Evolutionary conservation across 92 coral and sea anemone species (phyloP), one percentile per base, ranked within the genome.

Genomic region (Zoanthus sansibaricus): DNA sequence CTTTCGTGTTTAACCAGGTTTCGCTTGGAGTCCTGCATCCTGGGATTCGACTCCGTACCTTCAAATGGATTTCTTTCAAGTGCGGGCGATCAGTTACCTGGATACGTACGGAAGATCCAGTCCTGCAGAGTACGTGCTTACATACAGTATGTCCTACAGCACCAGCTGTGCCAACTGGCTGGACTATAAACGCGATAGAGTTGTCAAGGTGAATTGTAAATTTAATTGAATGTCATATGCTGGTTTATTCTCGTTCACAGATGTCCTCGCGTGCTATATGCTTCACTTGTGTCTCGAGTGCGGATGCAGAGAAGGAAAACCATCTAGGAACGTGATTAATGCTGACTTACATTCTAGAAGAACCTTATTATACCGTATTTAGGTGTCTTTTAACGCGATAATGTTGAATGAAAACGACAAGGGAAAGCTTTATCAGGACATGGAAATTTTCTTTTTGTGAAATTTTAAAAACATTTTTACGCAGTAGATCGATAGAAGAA

Each of bases 141-240:
- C 96, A 4, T 96, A 91, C 87, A 69, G 90, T 20, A 21, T 96
- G 55, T 87, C 89, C 16, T 83, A 91, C 89, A 93, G 96, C 74
- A 92, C 90, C 20, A 86, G 90, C 74, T 86, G 92, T 13, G 91
- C 92, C 16, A 88, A 72, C 45, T 96, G 95, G 91, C 52, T 78
- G 33, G 75, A 30, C 2, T 86, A 88, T 67, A 62, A 86, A 75
- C 90, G 87, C n/a, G 90, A 89, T 69, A 71, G 88, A 46, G 62
- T 61, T 11, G 83, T 69, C 17, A 95, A 91, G 94, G 92, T 89
- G 74, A 78, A 37, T 69, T 69, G 14, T 69, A 11, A 69, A 49
- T 49, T 1, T 49, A 49, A 49, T 62, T 62, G 25, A 20, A 17
- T 62, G 69, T 14, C 25, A 3, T 62, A 62, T 6, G 69, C 16